phyloP scores from a whole-genome alignment of 2,797 vertebrate species.

The Hirundo rustica region DNA sequence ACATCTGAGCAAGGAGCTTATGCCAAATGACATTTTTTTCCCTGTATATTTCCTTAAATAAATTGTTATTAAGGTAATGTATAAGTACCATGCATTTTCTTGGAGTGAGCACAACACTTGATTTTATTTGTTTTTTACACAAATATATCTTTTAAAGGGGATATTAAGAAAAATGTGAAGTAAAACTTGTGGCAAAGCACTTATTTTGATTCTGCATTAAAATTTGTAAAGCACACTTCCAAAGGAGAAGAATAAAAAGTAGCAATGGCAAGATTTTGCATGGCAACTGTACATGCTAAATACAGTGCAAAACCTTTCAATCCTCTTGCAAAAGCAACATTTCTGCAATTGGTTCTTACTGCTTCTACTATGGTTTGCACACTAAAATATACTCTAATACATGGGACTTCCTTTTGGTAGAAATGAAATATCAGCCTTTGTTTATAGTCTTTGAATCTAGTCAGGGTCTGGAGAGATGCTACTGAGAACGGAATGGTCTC shows the following conservation, averaged over 20 bases:
- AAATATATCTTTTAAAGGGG: neutral
- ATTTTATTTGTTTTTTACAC: neutral
- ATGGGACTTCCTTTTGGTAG: neutral
- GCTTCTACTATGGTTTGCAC: neutral
- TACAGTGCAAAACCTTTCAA: neutral
- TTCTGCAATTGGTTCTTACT: neutral
- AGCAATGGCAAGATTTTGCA: neutral
- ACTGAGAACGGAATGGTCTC: neutral
- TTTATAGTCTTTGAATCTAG: neutral
- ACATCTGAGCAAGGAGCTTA: neutral
- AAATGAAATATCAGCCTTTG: neutral
- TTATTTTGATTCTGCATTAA: neutral
- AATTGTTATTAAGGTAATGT: neutral
- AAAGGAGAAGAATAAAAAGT: constrained; percentile 2
- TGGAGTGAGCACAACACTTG: neutral
- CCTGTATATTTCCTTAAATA: neutral
- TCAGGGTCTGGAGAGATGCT: neutral
- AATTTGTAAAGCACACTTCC: neutral
- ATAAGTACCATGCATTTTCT: neutral
- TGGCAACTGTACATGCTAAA: neutral
- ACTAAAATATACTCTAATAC: neutral
- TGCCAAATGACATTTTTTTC: neutral
- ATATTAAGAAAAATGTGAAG: neutral
- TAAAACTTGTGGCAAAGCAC: neutral
- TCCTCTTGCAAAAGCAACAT: neutral